These are phyloP conservation scores for Drosophila histrio DNA, from an alignment of 2,888 invertebrate species.

Conservation along the genomic window DNA sequence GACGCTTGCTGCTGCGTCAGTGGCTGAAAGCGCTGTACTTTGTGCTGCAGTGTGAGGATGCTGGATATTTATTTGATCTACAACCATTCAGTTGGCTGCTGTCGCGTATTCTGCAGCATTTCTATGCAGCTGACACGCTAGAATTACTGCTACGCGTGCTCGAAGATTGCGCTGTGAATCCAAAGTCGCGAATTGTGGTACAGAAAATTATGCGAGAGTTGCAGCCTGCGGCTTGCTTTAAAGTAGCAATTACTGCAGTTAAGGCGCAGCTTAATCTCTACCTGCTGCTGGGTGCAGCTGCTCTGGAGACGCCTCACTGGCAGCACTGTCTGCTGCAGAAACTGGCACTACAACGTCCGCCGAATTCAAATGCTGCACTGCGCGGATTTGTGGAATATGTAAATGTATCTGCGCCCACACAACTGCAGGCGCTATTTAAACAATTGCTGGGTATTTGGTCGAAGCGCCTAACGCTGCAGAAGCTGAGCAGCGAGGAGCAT, in stretches of 20 bases:
- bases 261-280: constrained; percentile 84
- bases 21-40: constrained; percentile 87
- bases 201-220: constrained; percentile 86
- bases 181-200: constrained; percentile 38
- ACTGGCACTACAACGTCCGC: constrained; percentile 86
- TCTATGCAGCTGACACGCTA: constrained; percentile 84
- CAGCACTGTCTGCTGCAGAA: constrained; percentile 87
- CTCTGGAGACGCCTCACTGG: constrained; percentile 87
- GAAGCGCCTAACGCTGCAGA: constrained; percentile 87
- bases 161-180: constrained; percentile 78
- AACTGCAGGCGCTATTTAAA: constrained; percentile 85
- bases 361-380: constrained; percentile 85
- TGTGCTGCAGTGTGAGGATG: constrained; percentile 83
- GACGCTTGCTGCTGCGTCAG: constrained; percentile 87
- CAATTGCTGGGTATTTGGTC: constrained; percentile 89
- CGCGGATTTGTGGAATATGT: constrained; percentile 88
- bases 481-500: constrained; percentile 89
- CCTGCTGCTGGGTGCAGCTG: constrained; percentile 84
- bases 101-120: constrained; percentile 87
- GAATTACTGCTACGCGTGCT: constrained; percentile 86
- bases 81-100: constrained; percentile 86
- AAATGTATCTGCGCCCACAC: constrained; percentile 79
- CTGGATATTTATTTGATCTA: constrained; percentile 58
- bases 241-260: constrained; percentile 85
- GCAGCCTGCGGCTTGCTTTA: constrained; percentile 85